These are phyloP conservation scores for Tricholaema leucomelas DNA, from an alignment of 2,113 vertebrate genomes.

Conservation along the genomic window DNA sequence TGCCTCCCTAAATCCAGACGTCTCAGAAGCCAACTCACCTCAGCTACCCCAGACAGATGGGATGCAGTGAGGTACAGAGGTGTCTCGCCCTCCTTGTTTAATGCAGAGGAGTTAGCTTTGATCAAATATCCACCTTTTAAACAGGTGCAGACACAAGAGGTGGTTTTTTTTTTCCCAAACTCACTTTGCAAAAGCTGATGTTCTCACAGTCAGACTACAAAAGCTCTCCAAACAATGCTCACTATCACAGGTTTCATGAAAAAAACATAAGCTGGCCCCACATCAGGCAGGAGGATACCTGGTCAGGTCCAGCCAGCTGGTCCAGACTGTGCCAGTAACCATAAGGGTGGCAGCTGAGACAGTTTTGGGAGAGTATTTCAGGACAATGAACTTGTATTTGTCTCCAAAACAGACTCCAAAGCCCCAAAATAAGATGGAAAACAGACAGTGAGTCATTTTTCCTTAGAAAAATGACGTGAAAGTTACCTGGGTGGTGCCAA, in stretches of 20 bases:
- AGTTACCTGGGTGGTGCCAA: constrained; percentile 50
- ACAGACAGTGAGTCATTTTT: constrained; percentile 69
- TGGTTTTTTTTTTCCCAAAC: neutral
- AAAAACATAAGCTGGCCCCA: neutral
- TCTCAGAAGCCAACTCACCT: neutral
- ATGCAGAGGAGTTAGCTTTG: neutral
- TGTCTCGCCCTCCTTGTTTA: neutral
- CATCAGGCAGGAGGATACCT: neutral
- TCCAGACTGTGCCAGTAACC: neutral
- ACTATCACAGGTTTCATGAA: neutral
- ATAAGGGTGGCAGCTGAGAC: neutral
- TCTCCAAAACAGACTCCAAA: constrained; percentile 52
- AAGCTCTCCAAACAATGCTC: neutral
- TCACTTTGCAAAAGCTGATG: neutral
- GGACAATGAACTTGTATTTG: neutral
- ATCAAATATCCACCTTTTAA: neutral
- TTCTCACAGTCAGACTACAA: neutral
- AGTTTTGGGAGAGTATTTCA: neutral
- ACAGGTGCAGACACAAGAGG: neutral
- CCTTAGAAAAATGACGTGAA: constrained; percentile 55
- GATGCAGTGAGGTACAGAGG: neutral
- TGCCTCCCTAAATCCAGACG: neutral
- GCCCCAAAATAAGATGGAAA: constrained; percentile 60
- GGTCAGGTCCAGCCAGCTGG: neutral
- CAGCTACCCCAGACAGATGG: neutral